phyloP scores from a whole-genome alignment of 2,888 invertebrate genomes.

The Hesperia comma region DNA sequence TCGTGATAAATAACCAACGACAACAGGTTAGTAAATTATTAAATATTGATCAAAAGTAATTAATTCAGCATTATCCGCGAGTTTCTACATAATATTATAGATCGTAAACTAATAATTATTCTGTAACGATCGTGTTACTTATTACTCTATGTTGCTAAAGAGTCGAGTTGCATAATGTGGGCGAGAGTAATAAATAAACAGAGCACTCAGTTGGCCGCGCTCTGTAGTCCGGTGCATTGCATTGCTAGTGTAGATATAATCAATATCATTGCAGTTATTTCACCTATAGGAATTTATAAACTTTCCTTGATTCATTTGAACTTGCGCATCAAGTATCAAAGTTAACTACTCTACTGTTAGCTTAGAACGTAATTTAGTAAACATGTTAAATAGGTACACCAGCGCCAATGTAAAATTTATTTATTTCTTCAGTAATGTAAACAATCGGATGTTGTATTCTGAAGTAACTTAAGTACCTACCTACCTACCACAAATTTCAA shows the following conservation, averaged over 20 bases:
- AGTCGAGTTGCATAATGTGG: slow-evolving; percentile 38
- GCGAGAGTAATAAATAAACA: slow-evolving; percentile 50
- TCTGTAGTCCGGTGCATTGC: slow-evolving; percentile 8
- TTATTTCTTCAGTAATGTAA: neutral
- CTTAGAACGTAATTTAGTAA: too few species aligned
- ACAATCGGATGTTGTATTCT: neutral
- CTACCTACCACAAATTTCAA: neutral
- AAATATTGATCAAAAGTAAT: neutral
- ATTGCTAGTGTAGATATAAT: slow-evolving; percentile 2
- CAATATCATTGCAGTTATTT: neutral
- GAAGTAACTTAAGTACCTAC: neutral
- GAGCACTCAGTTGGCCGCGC: slow-evolving; percentile 48
- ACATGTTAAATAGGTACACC: too few species aligned
- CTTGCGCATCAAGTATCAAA: too few species aligned
- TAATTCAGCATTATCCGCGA: too few species aligned
- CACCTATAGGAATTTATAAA: neutral
- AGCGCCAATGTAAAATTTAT: neutral
- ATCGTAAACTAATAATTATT: slow-evolving; percentile 2
- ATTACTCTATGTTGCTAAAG: slow-evolving; percentile 22
- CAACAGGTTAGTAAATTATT: neutral
- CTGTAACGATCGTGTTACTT: slow-evolving; percentile 35
- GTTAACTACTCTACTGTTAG: too few species aligned
- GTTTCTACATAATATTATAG: neutral
- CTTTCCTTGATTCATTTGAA: too few species aligned
- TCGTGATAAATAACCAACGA: neutral